Conservation (phyloP, 1,140 invertebrate species). For the Penaeus japonicus region DNA sequence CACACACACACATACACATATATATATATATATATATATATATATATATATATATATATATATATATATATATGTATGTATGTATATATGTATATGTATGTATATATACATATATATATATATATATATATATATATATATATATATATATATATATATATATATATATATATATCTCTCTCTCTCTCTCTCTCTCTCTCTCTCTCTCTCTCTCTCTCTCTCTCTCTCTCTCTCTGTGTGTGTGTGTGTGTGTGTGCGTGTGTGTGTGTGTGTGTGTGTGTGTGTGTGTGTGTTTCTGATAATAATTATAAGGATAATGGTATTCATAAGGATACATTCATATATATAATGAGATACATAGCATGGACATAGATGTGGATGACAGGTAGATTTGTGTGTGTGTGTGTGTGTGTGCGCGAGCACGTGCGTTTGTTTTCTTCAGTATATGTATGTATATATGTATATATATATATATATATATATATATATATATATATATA, state of each 20-base stretch:
- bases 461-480: conserved; percentile 13
- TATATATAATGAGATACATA: too few relatives aligned
- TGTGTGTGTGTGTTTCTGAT: too few relatives aligned
- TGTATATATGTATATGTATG: not conserved
- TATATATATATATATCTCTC: not conserved
- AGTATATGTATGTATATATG: not conserved
- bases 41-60: not conserved
- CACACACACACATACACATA: not conserved
- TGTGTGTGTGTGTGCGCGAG: not conserved
- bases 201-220: too few relatives aligned
- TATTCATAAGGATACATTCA: too few relatives aligned
- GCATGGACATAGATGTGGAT: too few relatives aligned
- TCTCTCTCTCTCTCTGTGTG: too few relatives aligned
- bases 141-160: not conserved
- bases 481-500: conserved; percentile 8
- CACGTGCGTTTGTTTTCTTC: too few relatives aligned
- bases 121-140: conserved; percentile 7
- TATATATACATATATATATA: conserved; percentile 3
- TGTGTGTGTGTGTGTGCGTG: too few relatives aligned
- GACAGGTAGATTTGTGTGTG: too few relatives aligned
- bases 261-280: too few relatives aligned
- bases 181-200: too few relatives aligned
- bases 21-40: conserved; percentile 6
- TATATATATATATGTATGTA: not conserved
- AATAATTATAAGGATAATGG: too few relatives aligned